These are phyloP conservation scores for Dolichopus griseipennis DNA, from an alignment of 2,888 invertebrate genomes.

Conservation along the genomic window DNA sequence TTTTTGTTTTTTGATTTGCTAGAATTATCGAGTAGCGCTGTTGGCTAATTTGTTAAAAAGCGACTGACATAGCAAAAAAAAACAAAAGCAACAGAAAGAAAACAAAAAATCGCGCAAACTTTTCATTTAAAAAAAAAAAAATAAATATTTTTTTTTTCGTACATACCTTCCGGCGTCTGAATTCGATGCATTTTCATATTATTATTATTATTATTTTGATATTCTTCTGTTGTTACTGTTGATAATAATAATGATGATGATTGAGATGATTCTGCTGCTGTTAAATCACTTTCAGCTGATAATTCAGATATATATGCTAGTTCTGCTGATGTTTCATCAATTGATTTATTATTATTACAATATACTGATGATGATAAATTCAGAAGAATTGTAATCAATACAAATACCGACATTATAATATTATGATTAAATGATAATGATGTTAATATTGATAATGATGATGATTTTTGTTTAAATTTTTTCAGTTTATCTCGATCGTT, in stretches of 20 bases:
- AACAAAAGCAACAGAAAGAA: too few relatives aligned
- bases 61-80: neutral
- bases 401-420: neutral
- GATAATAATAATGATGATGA: too few relatives aligned
- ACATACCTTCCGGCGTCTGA: slow-evolving; percentile 6
- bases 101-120: too few relatives aligned
- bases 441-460: neutral
- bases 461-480: slow-evolving; percentile 5
- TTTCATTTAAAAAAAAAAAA: neutral
- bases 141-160: neutral
- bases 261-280: too few relatives aligned
- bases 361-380: neutral
- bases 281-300: neutral
- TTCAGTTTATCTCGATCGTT: neutral
- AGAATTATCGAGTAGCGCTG: neutral
- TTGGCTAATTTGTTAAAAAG: neutral
- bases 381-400: neutral
- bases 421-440: too few relatives aligned
- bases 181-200: neutral
- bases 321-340: neutral
- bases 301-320: neutral
- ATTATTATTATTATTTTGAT: neutral
- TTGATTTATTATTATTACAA: neutral
- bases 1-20: neutral
- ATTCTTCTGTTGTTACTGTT: neutral